A percentile compares a stretch with the other conserved stretches of the same genome.
Conservation (phyloP, 2,888 invertebrate species). For the Chalcis sispes region DNA sequence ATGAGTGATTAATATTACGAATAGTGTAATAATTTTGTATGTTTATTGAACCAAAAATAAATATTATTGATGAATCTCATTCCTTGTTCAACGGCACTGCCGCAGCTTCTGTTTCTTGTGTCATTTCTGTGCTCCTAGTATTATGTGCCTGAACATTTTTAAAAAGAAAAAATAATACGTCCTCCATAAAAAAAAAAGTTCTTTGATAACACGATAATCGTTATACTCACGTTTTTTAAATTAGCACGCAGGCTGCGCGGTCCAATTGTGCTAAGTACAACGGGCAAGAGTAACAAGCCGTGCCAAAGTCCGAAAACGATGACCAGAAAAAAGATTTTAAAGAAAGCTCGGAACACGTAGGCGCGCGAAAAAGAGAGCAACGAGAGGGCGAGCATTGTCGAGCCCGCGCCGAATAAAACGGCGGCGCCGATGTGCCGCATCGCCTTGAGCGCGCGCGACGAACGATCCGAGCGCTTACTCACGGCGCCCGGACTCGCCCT, state of each 20-base stretch:
- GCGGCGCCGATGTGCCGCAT: conserved; percentile 86
- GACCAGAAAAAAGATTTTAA: conserved; percentile 86
- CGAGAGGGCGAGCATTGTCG: conserved; percentile 85
- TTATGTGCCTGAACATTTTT: conserved; percentile 36
- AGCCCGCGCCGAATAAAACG: conserved; percentile 86
- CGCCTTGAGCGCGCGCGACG: conserved; percentile 79
- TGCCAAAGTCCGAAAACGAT: conserved; percentile 88
- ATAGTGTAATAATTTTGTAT: conserved; percentile 76
- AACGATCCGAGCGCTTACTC: conserved; percentile 68
- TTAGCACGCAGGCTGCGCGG: conserved; percentile 74
- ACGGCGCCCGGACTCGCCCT: conserved; percentile 76
- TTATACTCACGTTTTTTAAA: conserved; percentile 22
- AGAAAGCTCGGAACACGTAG: conserved; percentile 87
- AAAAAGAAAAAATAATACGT: too few relatives aligned
- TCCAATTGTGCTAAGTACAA: conserved; percentile 85
- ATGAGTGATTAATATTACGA: conserved; percentile 75
- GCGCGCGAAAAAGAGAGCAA: conserved; percentile 84
- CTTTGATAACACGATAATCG: neutral
- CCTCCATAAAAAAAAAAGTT: conserved; percentile 18
- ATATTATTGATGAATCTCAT: conserved; percentile 74
- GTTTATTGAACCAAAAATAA: conserved; percentile 76
- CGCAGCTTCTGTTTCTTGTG: conserved; percentile 46
- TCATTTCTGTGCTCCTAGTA: conserved; percentile 22
- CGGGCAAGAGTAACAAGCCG: conserved; percentile 86
- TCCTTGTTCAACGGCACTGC: conserved; percentile 48